A percentile compares a stretch with the other conserved stretches of the same genome.
Evolutionary conservation across 2,797 vertebrate species (phyloP).

Genomic region (Lepus oiostolus): DNA sequence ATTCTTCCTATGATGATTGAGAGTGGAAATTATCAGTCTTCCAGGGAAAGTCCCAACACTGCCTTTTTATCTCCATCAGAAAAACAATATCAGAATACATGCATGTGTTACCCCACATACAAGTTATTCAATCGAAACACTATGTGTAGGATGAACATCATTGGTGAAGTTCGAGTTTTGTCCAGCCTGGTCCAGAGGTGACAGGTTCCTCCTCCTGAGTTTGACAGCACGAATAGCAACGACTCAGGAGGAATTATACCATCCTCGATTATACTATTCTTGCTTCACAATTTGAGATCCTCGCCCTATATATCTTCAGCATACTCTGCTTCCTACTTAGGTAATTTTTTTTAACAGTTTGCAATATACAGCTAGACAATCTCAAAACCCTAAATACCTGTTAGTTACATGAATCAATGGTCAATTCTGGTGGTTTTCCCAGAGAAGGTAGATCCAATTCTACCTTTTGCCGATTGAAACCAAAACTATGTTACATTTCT

Average conservation of each 20-base stretch:
- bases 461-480: conserved; percentile 8
- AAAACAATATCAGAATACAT: conserved; percentile 7
- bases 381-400: not conserved
- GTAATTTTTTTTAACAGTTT: not conserved
- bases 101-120: not conserved
- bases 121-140: not conserved
- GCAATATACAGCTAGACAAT: not conserved
- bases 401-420: not conserved
- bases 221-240: too few species aligned
- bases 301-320: not conserved
- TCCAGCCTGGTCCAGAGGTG: not conserved
- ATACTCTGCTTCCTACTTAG: conserved; percentile 3
- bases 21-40: not conserved
- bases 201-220: not conserved
- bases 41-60: not conserved
- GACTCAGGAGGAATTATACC: too few species aligned
- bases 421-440: conserved; percentile 25
- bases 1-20: conserved; percentile 2
- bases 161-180: not conserved
- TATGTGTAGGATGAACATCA: not conserved
- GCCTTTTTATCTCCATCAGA: not conserved
- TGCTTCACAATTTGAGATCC: not conserved
- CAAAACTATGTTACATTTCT: conserved; percentile 18
- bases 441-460: not conserved
- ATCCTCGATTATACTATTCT: not conserved